Evolutionary conservation across 2,797 vertebrate genomes (phyloP).

Genomic region (Scolopax bukidnonensis): DNA sequence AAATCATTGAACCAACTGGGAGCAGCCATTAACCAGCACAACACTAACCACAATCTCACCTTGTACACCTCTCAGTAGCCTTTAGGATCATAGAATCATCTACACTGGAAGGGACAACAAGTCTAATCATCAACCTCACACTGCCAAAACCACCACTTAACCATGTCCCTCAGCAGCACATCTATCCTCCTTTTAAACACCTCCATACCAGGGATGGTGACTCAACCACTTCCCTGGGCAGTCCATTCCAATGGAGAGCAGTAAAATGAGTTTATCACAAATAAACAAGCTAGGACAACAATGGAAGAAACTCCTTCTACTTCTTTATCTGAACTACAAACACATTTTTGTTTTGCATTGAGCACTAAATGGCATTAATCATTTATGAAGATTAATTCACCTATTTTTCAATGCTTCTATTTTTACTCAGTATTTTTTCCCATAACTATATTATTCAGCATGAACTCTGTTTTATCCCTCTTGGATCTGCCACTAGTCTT

Average conservation of each 20-base stretch:
- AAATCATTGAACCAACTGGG: not conserved
- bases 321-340: not conserved
- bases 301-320: not conserved
- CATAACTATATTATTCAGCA: not conserved
- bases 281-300: not conserved
- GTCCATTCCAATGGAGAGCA: not conserved
- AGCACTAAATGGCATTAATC: not conserved
- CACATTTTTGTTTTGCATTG: not conserved
- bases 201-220: not conserved
- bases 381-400: not conserved
- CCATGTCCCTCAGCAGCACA: not conserved
- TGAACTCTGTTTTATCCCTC: not conserved
- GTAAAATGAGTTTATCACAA: not conserved
- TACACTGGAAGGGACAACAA: not conserved
- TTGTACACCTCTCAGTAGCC: not conserved
- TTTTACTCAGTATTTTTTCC: not conserved
- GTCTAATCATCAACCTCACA: not conserved
- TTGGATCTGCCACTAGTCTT: not conserved
- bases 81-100: not conserved
- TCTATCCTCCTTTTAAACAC: not conserved
- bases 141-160: not conserved
- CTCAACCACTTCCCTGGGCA: not conserved
- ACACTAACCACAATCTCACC: not conserved
- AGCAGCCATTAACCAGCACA: not conserved
- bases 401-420: not conserved